A percentile compares a stretch with the other conserved stretches of the same genome.
Evolutionary conservation across 2,113 vertebrate genomes (phyloP).

Genomic region (Cyanoramphus novaezelandiae): DNA sequence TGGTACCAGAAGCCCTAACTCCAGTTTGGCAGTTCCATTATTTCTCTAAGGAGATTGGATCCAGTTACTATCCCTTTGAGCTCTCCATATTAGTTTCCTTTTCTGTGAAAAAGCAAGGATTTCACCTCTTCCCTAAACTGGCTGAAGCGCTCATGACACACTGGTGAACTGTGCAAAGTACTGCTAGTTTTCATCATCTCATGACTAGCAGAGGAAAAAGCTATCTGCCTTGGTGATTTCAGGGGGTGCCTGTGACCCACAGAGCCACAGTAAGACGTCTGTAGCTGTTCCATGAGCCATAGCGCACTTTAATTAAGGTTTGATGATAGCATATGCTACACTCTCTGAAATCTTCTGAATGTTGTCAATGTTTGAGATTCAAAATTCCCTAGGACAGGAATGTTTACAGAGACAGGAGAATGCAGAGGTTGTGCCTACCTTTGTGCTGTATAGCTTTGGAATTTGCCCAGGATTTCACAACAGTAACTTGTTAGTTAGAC

Average conservation of each 20-base stretch:
- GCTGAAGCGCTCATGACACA: not conserved
- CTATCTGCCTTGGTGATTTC: not conserved
- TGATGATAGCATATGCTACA: not conserved
- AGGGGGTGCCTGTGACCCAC: not conserved
- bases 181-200: not conserved
- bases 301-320: not conserved
- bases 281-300: not conserved
- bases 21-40: not conserved
- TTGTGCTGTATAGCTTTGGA: not conserved
- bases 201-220: not conserved
- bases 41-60: not conserved
- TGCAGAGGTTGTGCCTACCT: not conserved
- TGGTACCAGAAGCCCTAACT: not conserved
- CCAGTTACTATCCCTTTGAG: not conserved
- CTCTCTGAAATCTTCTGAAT: not conserved
- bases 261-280: not conserved
- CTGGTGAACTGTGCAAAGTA: not conserved
- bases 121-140: not conserved
- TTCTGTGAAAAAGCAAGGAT: not conserved
- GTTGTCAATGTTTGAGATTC: not conserved
- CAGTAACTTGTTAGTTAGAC: not conserved
- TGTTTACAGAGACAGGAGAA: not conserved
- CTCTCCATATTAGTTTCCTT: not conserved
- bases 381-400: not conserved
- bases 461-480: not conserved